Base-by-base conservation (phyloP, 2,797 vertebrate genomes). In the Danio albolineatus region DNA sequence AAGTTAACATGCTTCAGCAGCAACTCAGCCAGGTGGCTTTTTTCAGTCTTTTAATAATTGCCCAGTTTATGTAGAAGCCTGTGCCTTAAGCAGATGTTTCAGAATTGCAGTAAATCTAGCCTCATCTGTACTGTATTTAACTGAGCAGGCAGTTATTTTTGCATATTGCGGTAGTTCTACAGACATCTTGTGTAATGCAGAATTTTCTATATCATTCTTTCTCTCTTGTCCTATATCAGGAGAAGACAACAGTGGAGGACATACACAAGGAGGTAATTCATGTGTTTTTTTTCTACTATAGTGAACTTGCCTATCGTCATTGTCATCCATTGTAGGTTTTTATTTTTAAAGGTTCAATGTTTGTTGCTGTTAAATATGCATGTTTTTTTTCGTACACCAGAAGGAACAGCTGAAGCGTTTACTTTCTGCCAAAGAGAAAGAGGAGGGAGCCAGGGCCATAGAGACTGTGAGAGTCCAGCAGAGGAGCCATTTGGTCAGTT, bases 391-490 rank as follows among this genome's bases (percentile, higher is more conserved):
- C 65, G 21, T 21, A n/a, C 78, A 73, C 48, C 90, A 98, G 97
- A 97, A 93, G 85, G 96, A 97, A 76, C 94, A 97, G 39, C 48
- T 97, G 86, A 96, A 95, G 90, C 91, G 90, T 57, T 89, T 96
- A 64, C 91, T 97, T 62, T 79, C 86, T 66, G 80, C 91, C 82
- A 97, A 95, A 88, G 97, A 98, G 28, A 92, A 94, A 80, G 96
- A 98, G 21, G 97, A 98, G 83, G 96, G 94, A 9, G 83, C 93
- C 71, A 92, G 94, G 85, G 92, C 93, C 54, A 88, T 91, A 7
- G 97, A 99, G 76, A 95, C 95, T 7, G 95, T 98, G 82, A 97
- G 94, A 89, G 95, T 95, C 43, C 96, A 97, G 87, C 94, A 96
- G 72, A 94, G 94, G 79, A 96, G 94, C 83, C 94, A 93, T 67